These are phyloP conservation scores for Chirona hameri DNA, from an alignment of 2,888 invertebrate species.

Conservation along the genomic window DNA sequence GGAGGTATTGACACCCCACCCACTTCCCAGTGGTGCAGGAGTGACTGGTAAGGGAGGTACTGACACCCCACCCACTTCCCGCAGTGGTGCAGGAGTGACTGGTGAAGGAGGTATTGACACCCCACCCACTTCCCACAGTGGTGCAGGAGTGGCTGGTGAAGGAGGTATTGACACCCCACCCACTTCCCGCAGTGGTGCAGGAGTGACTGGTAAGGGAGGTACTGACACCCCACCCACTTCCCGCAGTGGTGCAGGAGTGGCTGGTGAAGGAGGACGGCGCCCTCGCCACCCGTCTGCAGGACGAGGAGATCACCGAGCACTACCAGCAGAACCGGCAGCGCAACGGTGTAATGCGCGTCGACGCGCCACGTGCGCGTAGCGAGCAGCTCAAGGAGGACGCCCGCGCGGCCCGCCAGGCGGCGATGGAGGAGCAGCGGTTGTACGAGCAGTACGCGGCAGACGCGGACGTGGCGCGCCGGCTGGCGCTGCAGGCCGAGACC, in stretches of 20 bases:
- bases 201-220: too few relatives aligned
- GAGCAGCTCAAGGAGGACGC: slow-evolving; percentile 68
- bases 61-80: too few relatives aligned
- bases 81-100: too few relatives aligned
- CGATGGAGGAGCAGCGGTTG: slow-evolving; percentile 51
- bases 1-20: too few relatives aligned
- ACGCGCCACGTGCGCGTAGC: slow-evolving; percentile 68
- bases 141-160: too few relatives aligned
- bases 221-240: too few relatives aligned
- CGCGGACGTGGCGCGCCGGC: slow-evolving; percentile 60
- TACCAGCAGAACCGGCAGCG: slow-evolving; percentile 69
- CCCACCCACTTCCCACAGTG: too few relatives aligned
- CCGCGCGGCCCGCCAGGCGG: slow-evolving; percentile 50
- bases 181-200: too few relatives aligned
- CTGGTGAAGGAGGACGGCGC: slow-evolving; percentile 78
- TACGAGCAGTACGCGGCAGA: slow-evolving; percentile 70
- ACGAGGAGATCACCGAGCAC: slow-evolving; percentile 67
- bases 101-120: slow-evolving; percentile 40
- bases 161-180: too few relatives aligned
- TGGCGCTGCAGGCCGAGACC: slow-evolving; percentile 57
- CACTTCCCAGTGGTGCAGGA: too few relatives aligned
- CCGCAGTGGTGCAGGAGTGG: slow-evolving; percentile 75
- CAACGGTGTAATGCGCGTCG: slow-evolving; percentile 71
- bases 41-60: too few relatives aligned
- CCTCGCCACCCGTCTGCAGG: slow-evolving; percentile 72